Base-by-base conservation (phyloP, 2,888 invertebrate genomes). In the Theristus sp. region DNA sequence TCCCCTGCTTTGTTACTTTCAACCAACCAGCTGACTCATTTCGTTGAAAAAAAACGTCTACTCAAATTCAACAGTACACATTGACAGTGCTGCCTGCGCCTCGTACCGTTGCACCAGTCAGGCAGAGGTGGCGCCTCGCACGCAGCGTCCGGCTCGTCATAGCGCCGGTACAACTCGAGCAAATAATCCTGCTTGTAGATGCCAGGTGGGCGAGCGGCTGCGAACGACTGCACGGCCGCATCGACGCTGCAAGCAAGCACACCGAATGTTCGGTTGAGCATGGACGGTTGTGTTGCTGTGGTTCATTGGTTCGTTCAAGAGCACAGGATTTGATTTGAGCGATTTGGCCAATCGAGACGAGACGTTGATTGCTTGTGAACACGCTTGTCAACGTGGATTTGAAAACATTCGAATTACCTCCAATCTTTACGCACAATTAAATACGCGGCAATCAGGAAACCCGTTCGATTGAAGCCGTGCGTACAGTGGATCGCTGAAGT, bases 111-210 rank as follows among this genome's bases (percentile, higher is more conserved):
- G 47, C 89, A 90, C 96, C 96, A 96, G 58, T 83, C 83, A 0
- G 94, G 96, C 60, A 84, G 76, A 1, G 79, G 73, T 0, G 93
- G 91, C 1, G 90, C 83, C 0, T 81, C 80, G 0, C 83, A 83
- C 3, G 72, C 71, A 67, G 81, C 83, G 30, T 82, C 84, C 52
- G 77, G 77, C 68, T 84, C 85, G 65, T 84, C 89, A 73, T 85
- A 91, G 1, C 88, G 80, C 61, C 78, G 78, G 73, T 84, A 91
- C 31, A 99, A 76, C 75, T 93, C 93, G 67, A 82, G 79, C 60
- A 99, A 81, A 74, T 99, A 99, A 73, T 94, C 93, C 65, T 83
- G 84, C 75, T 99, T 99, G 77, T 99, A 99, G 69, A 99, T 98
- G 26, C 98, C 98, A 0, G 93, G 90, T 0, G 87, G 84, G 64